phyloP scores from a whole-genome alignment of 2,888 invertebrate genomes.

The Hirtodrosophila cameraria region DNA sequence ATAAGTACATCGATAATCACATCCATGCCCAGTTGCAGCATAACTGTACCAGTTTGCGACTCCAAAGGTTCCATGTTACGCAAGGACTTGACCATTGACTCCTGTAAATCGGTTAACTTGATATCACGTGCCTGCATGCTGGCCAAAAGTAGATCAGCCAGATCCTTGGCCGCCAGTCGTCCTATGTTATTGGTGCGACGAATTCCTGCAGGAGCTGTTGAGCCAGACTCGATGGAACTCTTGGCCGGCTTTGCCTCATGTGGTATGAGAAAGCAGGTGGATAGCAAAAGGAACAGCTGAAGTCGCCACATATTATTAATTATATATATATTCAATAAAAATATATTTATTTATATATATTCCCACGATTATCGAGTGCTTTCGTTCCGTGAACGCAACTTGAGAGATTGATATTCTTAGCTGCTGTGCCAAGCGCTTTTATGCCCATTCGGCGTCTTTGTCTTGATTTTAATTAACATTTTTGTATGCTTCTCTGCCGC shows the following conservation, averaged over 20 bases:
- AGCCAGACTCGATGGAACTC: too few relatives aligned
- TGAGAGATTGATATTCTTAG: constrained; percentile 39
- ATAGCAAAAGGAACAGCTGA: constrained; percentile 63
- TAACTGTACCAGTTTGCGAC: constrained; percentile 18
- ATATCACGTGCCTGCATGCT: constrained; percentile 62
- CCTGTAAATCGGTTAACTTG: constrained; percentile 35
- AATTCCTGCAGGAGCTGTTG: neutral
- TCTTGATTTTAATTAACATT: constrained; percentile 33
- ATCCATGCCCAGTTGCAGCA: constrained; percentile 66
- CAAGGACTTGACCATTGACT: constrained; percentile 44
- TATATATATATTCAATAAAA: too few relatives aligned
- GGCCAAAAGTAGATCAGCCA: constrained; percentile 66
- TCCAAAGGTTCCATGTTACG: constrained; percentile 33
- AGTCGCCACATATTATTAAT: constrained; percentile 67
- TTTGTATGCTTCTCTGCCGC: constrained; percentile 16
- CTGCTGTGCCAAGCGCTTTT: constrained; percentile 30
- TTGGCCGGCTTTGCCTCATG: constrained; percentile 60
- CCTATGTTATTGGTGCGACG: constrained; percentile 39
- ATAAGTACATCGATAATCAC: constrained; percentile 62
- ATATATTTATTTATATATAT: too few relatives aligned
- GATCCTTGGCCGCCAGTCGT: constrained; percentile 62
- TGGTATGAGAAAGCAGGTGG: constrained; percentile 67
- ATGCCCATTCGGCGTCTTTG: constrained; percentile 24
- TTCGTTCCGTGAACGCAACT: constrained; percentile 15
- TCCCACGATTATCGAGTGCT: too few relatives aligned